These are phyloP conservation scores for Achroia grisella DNA, from an alignment of 1,140 invertebrate genomes.

Conservation along the genomic window DNA sequence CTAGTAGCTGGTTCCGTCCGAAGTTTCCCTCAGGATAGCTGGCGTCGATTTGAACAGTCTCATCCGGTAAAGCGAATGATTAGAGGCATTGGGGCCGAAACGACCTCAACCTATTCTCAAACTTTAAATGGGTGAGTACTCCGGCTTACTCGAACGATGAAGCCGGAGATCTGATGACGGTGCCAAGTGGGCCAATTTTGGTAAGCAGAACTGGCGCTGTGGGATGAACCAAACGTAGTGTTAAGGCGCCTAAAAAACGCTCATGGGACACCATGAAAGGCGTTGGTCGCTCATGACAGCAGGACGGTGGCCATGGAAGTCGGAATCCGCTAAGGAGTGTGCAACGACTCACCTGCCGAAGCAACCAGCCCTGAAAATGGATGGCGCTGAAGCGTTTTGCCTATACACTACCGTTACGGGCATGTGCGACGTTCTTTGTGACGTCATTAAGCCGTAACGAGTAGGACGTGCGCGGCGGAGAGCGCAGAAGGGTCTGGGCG, in stretches of 20 bases:
- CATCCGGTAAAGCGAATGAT: slow-evolving; percentile 89
- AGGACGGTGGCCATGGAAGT: slow-evolving; percentile 94
- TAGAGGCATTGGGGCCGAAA: slow-evolving; percentile 88
- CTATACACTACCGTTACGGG: slow-evolving; percentile 75
- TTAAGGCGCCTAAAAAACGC: slow-evolving; percentile 79
- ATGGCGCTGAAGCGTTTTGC: slow-evolving; percentile 87
- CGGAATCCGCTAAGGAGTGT: slow-evolving; percentile 92
- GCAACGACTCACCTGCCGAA: slow-evolving; percentile 93
- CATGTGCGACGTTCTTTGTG: slow-evolving; percentile 21
- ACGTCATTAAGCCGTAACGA: slow-evolving; percentile 50
- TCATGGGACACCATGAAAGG: slow-evolving; percentile 84
- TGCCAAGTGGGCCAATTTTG: slow-evolving; percentile 92
- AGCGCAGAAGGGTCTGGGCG: slow-evolving; percentile 84
- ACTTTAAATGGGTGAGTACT: slow-evolving; percentile 90
- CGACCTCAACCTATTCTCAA: slow-evolving; percentile 90
- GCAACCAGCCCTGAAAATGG: slow-evolving; percentile 93
- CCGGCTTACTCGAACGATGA: slow-evolving; percentile 79
- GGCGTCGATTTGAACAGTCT: slow-evolving; percentile 75
- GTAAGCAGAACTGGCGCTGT: slow-evolving; percentile 94
- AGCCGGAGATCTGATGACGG: slow-evolving; percentile 74
- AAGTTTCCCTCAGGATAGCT: slow-evolving; percentile 94
- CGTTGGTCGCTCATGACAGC: slow-evolving; percentile 89
- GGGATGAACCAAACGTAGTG: slow-evolving; percentile 87
- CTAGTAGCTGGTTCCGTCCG: slow-evolving; percentile 93
- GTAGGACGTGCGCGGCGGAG: slow-evolving; percentile 85